A percentile compares a stretch with the other conserved stretches of the same genome.
These are phyloP conservation scores for Anticlea derivata DNA, from an alignment of 2,888 invertebrate genomes.

Conservation along the genomic window DNA sequence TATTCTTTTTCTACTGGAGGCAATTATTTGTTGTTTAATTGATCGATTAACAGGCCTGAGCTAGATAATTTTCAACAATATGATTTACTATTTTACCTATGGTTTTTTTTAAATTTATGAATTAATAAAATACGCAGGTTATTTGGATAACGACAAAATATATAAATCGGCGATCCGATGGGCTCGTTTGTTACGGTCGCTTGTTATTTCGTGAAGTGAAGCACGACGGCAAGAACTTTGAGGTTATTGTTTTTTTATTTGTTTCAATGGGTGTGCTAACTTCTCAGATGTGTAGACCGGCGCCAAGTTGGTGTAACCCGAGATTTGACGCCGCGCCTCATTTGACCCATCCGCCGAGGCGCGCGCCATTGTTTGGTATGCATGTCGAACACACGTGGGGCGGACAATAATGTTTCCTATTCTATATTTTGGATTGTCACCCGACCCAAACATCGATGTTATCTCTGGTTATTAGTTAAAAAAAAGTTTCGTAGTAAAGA, in stretches of 20 bases:
- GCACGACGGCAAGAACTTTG: slow-evolving; percentile 60
- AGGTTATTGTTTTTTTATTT: slow-evolving; percentile 61
- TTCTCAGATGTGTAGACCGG: slow-evolving; percentile 68
- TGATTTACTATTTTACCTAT: no score
- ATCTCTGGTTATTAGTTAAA: slow-evolving; percentile 32
- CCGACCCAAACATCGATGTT: slow-evolving; percentile 44
- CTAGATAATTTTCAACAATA: no score
- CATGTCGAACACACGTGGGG: slow-evolving; percentile 61
- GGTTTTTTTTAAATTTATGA: no score
- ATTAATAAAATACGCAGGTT: no score
- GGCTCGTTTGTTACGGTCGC: slow-evolving; percentile 65
- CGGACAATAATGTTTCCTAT: slow-evolving; percentile 54
- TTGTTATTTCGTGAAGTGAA: slow-evolving; percentile 70
- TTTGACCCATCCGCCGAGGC: slow-evolving; percentile 71
- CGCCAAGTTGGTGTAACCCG: slow-evolving; percentile 77
- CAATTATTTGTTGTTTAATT: slow-evolving; percentile 38
- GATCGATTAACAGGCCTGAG: slow-evolving; percentile 33
- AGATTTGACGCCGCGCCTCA: slow-evolving; percentile 76
- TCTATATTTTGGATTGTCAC: slow-evolving; percentile 56
- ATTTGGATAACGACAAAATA: no score
- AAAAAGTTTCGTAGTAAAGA: slow-evolving; percentile 1
- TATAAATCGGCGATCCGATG: slow-evolving; percentile 47
- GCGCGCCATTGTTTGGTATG: slow-evolving; percentile 70
- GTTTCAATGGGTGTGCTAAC: slow-evolving; percentile 68
- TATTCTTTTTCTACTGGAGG: slow-evolving; percentile 46